These are phyloP conservation scores for Ictalurus furcatus DNA, from an alignment of 2,113 vertebrate genomes.

Conservation along the genomic window DNA sequence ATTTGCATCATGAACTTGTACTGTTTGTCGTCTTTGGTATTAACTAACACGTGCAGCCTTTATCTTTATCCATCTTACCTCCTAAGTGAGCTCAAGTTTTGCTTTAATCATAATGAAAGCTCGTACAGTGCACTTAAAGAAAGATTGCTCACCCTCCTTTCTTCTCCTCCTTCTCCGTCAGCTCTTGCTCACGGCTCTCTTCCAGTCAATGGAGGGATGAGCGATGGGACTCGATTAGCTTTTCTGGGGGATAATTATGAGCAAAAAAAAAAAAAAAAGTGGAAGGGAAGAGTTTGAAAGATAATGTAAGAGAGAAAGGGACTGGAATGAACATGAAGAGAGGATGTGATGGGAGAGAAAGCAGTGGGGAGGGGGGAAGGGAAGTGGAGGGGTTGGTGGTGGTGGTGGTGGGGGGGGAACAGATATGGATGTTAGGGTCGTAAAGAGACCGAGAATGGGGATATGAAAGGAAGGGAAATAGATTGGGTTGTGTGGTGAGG, in stretches of 20 bases:
- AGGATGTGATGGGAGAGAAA: constrained; percentile 11
- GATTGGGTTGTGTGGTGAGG: constrained; percentile 28
- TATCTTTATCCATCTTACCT: constrained; percentile 5
- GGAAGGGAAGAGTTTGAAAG: constrained; percentile 12
- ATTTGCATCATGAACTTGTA: neutral
- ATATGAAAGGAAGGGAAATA: constrained; percentile 31
- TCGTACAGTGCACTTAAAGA: constrained; percentile 27
- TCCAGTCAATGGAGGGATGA: constrained; percentile 29
- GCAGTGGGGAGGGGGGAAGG: neutral
- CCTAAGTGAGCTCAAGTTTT: constrained; percentile 23
- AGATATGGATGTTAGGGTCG: constrained; percentile 24
- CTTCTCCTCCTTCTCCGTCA: constrained; percentile 15
- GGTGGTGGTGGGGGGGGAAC: neutral
- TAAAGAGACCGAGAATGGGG: constrained; percentile 10
- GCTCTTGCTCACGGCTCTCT: constrained; percentile 5
- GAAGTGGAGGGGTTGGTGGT: too few relatives aligned
- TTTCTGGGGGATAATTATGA: constrained; percentile 32
- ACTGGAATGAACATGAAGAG: neutral
- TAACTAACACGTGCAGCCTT: neutral
- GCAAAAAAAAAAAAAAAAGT: constrained; percentile 6
- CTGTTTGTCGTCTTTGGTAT: neutral
- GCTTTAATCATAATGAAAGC: constrained; percentile 34
- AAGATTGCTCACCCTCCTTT: constrained; percentile 21
- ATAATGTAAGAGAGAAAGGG: constrained; percentile 24
- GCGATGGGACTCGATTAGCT: constrained; percentile 35